Percentiles rank a stretch among this genome's conserved stretches.
These are phyloP conservation scores for Agriotes lineatus DNA, from an alignment of 2,888 invertebrate species.

Conservation along the genomic window DNA sequence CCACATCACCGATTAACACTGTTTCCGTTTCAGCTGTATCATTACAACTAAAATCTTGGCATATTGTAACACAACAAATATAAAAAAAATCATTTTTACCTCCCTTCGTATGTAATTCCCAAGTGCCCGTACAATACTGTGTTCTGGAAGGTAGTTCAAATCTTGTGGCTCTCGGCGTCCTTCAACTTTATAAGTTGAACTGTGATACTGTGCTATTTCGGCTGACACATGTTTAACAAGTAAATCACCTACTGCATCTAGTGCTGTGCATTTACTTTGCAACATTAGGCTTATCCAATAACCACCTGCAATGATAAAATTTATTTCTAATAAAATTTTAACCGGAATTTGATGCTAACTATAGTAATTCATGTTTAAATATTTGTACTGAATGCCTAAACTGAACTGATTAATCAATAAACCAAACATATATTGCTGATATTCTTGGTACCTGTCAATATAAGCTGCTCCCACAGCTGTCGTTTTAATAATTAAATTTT, in stretches of 20 bases:
- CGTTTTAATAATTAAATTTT: too few species aligned
- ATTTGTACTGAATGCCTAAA: too few species aligned
- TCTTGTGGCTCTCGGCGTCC: constrained; percentile 71
- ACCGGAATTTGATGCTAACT: too few species aligned
- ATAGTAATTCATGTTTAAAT: too few species aligned
- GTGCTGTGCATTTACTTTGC: constrained; percentile 69
- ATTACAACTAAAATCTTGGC: too few species aligned
- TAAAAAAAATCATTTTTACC: not conserved
- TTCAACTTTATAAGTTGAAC: constrained; percentile 73
- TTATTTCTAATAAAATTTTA: constrained; percentile 43
- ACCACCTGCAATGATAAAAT: constrained; percentile 65
- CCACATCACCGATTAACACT: too few species aligned
- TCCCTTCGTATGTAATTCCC: constrained; percentile 66
- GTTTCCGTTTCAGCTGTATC: too few species aligned
- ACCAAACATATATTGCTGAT: too few species aligned
- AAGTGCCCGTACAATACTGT: constrained; percentile 76
- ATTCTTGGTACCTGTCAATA: too few species aligned
- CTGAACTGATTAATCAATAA: too few species aligned
- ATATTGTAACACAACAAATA: too few species aligned
- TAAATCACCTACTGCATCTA: constrained; percentile 70
- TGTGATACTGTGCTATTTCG: constrained; percentile 74
- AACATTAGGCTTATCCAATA: constrained; percentile 78
- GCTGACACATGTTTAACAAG: constrained; percentile 69
- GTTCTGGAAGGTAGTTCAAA: constrained; percentile 71
- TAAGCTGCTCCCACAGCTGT: too few species aligned